Evolutionary conservation across 64 coral and sea anemone genomes (phyloP).

Genomic region (Actinia equina): DNA sequence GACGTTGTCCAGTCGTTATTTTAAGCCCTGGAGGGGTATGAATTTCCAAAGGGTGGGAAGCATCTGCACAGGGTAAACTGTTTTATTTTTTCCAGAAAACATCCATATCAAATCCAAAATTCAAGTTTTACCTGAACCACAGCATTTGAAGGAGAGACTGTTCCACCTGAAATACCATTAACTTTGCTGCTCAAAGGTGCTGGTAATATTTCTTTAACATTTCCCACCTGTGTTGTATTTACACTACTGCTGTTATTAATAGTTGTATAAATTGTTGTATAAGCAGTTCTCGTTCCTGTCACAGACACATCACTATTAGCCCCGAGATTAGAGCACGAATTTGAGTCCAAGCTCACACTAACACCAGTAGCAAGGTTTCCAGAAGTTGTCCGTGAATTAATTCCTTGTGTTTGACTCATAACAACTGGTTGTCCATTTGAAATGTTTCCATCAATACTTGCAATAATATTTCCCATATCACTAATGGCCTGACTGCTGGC

Average conservation of each 20-base stretch:
- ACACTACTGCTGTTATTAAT: constrained; percentile 42
- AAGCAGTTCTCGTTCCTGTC: constrained; percentile 46
- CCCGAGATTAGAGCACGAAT: constrained; percentile 47
- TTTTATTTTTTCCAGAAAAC: too few species aligned
- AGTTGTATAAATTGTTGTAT: constrained; percentile 52
- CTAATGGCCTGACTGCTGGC: constrained; percentile 90
- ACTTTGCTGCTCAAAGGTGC: constrained; percentile 60
- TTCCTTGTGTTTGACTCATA: constrained; percentile 3
- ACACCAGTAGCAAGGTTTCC: background rate
- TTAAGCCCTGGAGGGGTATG: too few species aligned
- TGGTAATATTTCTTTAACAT: constrained; percentile 83
- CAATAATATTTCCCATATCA: constrained; percentile 93
- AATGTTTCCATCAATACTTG: constrained; percentile 85
- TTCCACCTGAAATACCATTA: constrained; percentile 34
- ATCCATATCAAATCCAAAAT: background rate
- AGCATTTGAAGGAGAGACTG: constrained; percentile 41
- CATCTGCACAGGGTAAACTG: too few species aligned
- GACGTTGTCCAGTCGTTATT: too few species aligned
- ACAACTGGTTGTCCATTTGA: constrained; percentile 70
- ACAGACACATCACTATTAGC: constrained; percentile 40
- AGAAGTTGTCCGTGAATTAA: constrained; percentile 30
- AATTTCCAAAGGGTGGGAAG: too few species aligned
- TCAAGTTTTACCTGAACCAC: constrained; percentile 41
- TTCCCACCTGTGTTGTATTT: constrained; percentile 11
- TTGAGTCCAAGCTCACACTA: constrained; percentile 52